Evolutionary conservation across 1,140 invertebrate genomes (phyloP), one percentile per base, ranked within the genome.

Genomic region (Caenorhabditis brenneri): DNA sequence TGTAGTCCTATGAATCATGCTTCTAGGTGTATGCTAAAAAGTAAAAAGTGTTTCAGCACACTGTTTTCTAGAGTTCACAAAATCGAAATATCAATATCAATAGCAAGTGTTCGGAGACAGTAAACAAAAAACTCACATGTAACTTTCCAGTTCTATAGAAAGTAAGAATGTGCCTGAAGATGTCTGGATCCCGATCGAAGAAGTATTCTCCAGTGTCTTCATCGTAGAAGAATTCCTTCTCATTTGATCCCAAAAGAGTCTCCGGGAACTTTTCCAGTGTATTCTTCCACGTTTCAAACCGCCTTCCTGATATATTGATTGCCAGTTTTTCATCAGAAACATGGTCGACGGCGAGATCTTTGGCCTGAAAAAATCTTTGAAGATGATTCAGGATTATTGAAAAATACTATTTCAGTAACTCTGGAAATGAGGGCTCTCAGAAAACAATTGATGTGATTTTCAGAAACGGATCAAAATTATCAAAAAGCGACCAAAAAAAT

Each of bases 261-360:
- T 99, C 97, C 9, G 98, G 97, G 92, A 98, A 99, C 91, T 99
- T 99, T 90, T 99, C 97, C 29, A 99, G 93, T 15, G 97, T 99
- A 92, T 98, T 99, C 80, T 96, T 93, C 97, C 97, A 99, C 42
- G 97, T 99, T 92, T 99, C 97, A 92, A 99, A 99, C 19, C 95
- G 93, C 31, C 96, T 93, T 4, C 97, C 93, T 79, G 92, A 93
- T 31, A 94, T 92, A 88, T 93, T 93, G 84, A 93, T 92, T 15
- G 88, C 84, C 36, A 93, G 79, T 86, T 90, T 91, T 49, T 91
- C 89, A 81, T 92, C 91, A 27, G 89, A 86, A 42, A 90, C 88
- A 84, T 91, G 88, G 79, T 92, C 91, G 15, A 89, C 87, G 12
- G 88, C 89, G 19, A 90, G 69, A 79, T 90, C 90, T 80, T 90